Conservation (phyloP, 2,888 invertebrate genomes). For the Agonopterix heracliana region DNA sequence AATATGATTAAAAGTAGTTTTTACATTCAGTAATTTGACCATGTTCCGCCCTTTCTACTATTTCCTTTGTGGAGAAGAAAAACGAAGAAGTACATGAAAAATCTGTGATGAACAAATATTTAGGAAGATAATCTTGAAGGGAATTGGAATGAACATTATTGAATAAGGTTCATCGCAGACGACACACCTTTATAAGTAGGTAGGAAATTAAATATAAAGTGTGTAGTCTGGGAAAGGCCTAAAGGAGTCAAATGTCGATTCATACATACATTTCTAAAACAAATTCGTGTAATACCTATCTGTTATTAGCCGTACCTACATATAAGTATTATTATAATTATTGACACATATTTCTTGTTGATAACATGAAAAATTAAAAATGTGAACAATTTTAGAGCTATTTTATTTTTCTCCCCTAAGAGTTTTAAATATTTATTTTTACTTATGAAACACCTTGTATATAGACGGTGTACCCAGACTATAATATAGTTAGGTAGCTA, state of each 20-base stretch:
- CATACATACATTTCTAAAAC: slow-evolving; percentile 50
- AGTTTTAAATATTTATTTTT: no score
- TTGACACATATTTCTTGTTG: slow-evolving; percentile 70
- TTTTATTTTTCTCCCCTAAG: no score
- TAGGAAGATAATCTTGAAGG: slow-evolving; percentile 50
- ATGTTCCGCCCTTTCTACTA: slow-evolving; percentile 44
- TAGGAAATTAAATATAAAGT: no score
- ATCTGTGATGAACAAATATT: slow-evolving; percentile 69
- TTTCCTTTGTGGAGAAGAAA: slow-evolving; percentile 37
- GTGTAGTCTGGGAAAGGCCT: no score
- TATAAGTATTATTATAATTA: slow-evolving; percentile 72
- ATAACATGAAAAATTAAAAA: slow-evolving; percentile 64
- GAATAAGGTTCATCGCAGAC: slow-evolving; percentile 7
- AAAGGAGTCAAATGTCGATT: slow-evolving; percentile 37
- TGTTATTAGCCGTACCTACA: slow-evolving; percentile 62
- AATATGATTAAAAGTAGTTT: slow-evolving; percentile 18
- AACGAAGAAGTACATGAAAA: slow-evolving; percentile 66
- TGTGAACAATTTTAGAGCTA: slow-evolving; percentile 44
- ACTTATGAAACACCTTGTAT: no score
- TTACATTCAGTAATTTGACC: slow-evolving; percentile 35
- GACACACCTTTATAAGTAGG: no score
- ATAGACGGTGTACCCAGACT: no score
- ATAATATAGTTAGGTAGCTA: no score
- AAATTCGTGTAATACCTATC: slow-evolving; percentile 53
- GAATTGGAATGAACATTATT: slow-evolving; percentile 40